Base-by-base conservation (phyloP, 2,113 vertebrate genomes). In the Castor canadensis region DNA sequence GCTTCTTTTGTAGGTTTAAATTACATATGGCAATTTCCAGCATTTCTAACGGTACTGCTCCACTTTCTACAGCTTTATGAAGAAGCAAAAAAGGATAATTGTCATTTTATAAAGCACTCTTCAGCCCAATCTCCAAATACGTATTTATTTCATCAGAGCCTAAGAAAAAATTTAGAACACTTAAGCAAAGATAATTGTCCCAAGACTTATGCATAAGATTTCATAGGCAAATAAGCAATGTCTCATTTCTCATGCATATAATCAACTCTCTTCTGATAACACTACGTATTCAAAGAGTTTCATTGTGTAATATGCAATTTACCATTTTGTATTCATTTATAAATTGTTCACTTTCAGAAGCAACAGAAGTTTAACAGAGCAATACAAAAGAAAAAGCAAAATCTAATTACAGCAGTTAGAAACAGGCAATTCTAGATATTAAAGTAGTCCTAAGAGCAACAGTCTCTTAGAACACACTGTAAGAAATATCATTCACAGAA, bases 11-110 rank as follows among this genome's bases (percentile, higher is more conserved):
- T 76, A 98, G 98, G 79, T 98, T 98, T 40, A 99, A 98, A 97
- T 99, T 99, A 24, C 83, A 97, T n/a, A 99, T 92, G 82, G 99
- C 99, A 66, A 96, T 89, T 97, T 99, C 98, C 91, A 99, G 93
- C 96, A 99, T 98, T 97, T 99, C 98, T 17, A 97, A 56, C 49
- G 99, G 99, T 77, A 98, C 98, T n/a, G 99, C 99, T 88, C 98
- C 98, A 66, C 98, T 98, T n/a, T 98, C 98, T 80, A 98, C 87
- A 90, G 99, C 99, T 98, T 99, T 99, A 86, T 99, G 99, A 93
- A 99, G 99, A 95, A 99, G 15, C 58, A 52, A 16, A 98, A 26
- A 45, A 97, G 97, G 30, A 62, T 52, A 54, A 15, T 3, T 62
- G 19, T 89, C 43, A 94, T 43, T 92, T 95, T 88, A 88, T 38